Evolutionary conservation across 37 sponge, comb jelly and placozoan species (phyloP), one percentile per base, ranked within the genome.

Genomic region (Aplysina aerophoba): DNA sequence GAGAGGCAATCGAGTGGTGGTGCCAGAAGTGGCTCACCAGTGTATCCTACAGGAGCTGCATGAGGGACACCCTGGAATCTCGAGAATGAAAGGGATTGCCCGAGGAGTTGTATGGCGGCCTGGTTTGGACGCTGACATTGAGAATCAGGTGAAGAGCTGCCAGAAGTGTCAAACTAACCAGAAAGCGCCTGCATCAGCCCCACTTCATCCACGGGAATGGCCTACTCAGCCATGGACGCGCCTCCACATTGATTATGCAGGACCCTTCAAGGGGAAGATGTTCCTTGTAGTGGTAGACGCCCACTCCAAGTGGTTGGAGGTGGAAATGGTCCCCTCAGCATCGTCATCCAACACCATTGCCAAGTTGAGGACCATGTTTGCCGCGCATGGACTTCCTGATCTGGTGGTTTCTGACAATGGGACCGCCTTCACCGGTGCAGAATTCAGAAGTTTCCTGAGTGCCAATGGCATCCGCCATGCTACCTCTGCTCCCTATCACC

Each of bases 401-500:
- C 22, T 39, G 54, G 4, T 84, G 44, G 85, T 84, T 1, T 73
- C 85, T 3, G 85, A 84, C 55, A 84, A 84, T 38, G 44, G 71
- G 25, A 19, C 69, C 1, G 69, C 15, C 15, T 84, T 84, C 55
- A 68, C 77, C 30, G 53, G 77, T 24, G 25, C 5, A n/a, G 86
- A 85, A 30, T 73, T 85, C 77, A 17, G 11, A 35, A 63, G 77
- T 5, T 85, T 85, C 39, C 54, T 60, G 1, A 28, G n/a, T 17
- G 14, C 36, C 15, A 85, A 85, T 68, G 72, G 72, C 16, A 53
- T 85, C 24, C 30, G 63, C 4, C 86, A 85, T 40, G 12, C 27
- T 28, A 78, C 77, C 17, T 59, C 86, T 1, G 60, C 86, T 22
- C 86, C 86, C 19, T 57, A 85, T 59, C 74, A 73, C 55, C 86